Percentiles rank a stretch among this genome's conserved stretches.
Conservation (phyloP, 1,140 invertebrate species). For the Meteorus sp. region DNA sequence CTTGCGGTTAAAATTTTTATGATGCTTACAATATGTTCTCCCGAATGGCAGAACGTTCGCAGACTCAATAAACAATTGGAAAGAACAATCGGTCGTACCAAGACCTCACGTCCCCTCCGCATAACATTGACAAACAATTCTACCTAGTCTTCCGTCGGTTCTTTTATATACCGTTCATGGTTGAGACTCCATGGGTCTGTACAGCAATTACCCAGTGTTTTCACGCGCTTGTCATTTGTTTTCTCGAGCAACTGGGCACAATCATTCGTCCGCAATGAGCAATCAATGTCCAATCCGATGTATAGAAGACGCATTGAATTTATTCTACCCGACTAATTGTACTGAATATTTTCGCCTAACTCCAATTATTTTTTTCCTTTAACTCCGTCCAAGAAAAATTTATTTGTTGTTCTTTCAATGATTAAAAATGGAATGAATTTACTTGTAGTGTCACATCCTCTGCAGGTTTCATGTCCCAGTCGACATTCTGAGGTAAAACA, state of each 20-base stretch:
- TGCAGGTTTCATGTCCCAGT: no score
- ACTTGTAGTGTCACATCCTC: no score
- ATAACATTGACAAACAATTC: slow-evolving; percentile 17
- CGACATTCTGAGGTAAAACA: no score
- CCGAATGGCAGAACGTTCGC: not conserved
- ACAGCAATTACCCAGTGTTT: slow-evolving; percentile 35
- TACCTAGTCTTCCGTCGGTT: slow-evolving; percentile 31
- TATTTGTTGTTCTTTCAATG: not conserved
- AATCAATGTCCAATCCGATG: slow-evolving; percentile 18
- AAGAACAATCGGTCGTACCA: slow-evolving; percentile 17
- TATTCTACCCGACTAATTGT: slow-evolving; percentile 14
- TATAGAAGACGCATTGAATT: not conserved
- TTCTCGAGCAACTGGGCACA: slow-evolving; percentile 36
- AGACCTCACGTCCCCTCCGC: not conserved
- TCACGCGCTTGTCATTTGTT: slow-evolving; percentile 47
- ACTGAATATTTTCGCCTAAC: not conserved
- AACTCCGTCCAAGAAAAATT: not conserved
- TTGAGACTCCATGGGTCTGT: slow-evolving; percentile 6
- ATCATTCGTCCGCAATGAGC: slow-evolving; percentile 34
- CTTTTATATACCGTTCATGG: slow-evolving; percentile 29
- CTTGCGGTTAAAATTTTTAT: not conserved
- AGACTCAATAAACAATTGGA: not conserved
- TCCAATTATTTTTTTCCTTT: not conserved
- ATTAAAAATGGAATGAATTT: no score
- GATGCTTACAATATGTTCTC: not conserved